Base-by-base conservation (phyloP, 1,140 invertebrate species). In the Samia ricini region DNA sequence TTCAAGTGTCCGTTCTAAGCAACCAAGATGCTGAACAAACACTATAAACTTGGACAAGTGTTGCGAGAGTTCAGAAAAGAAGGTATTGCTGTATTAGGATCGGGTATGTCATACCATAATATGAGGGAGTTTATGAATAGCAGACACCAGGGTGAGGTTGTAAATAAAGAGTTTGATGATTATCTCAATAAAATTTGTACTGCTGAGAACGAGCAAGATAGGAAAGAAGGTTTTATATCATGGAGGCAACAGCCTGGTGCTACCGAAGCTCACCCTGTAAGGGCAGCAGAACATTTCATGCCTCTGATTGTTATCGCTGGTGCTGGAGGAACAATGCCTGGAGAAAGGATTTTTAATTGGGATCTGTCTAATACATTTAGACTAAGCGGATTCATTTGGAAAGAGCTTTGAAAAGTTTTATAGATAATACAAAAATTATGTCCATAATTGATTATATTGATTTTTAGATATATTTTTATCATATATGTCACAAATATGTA, bases 71-170 rank as follows among this genome's bases (percentile, higher is more conserved):
- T 87, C 33, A 62, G 88, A 7, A 87, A 88, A 66, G 86, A 89
- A 56, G 88, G 88, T 6, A 63, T 90, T 26, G 88, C 84, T 0
- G 69, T 90, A 6, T 57, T 90, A 3, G 88, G 86, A 0, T 90
- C 88, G 0, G 88, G 88, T 10, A 90, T 90, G 88, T 88, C 86
- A 0, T 90, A 87, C 50, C 88, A 90, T 20, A 89, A 90, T 42
- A 89, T 90, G 88, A 72, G 84, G 60, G 86, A 85, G 58, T 90
- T 90, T 58, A 83, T 70, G 70, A 71, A 63, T 1, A 62, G 69
- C 6, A 56, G 78, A 21, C 36, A 74, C 50, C 22, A 55, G 8
- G 66, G 68, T 0, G 49, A 48, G 4, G 81, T 89, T 26, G 71
- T 89, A 0, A 90, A 90, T 64, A 64, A 71, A 21, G 81, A 83